Base-by-base conservation (phyloP, 2,113 vertebrate genomes). In the Chlamydotis undulata region DNA sequence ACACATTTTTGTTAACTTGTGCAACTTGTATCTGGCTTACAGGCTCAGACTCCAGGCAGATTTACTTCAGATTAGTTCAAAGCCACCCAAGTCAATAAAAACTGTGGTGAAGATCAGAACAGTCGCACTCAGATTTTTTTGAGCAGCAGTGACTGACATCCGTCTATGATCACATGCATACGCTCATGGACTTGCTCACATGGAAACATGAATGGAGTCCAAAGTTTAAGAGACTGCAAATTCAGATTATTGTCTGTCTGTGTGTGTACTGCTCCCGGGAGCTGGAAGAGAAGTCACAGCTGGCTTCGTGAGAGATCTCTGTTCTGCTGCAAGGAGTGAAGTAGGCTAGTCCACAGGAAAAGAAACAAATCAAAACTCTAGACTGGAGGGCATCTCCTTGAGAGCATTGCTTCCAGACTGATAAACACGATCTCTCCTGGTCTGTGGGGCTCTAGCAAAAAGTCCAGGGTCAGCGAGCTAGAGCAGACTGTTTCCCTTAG, bases 61-160 rank as follows among this genome's bases (percentile, higher is more conserved):
- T 73, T 87, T 79, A n/a, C 25, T 78, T 76, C 61, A 89, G 26
- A 70, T 56, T 73, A 85, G 19, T 55, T 91, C 47, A 96, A 86
- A 90, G 70, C 33, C 43, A 23, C 0, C 0, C 24, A 92, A 59
- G 3, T 85, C 28, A 90, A 59, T 74, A 33, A 88, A 93, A 74
- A 16, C 2, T 47, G 10, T 26, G 9, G 9, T 83, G 82, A 85
- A 83, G 37, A 85, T 52, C 55, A 33, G 37, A 76, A 75, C 39
- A 57, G 25, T 77, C 7, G 3, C 57, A 17, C 39, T 82, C 43
- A 12, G 14, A 65, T 65, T 91, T 82, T 56, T 86, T 79, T 83
- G 55, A 88, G 75, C 39, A 21, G 12, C 28, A 5, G 37, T 61
- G 63, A 74, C 41, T 73, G 50, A 52, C 24, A n/a, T 43, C 22